Evolutionary conservation across 2,797 vertebrate genomes (phyloP), one percentile per base, ranked within the genome.

Genomic region (Microctenopoma steveboyesi): DNA sequence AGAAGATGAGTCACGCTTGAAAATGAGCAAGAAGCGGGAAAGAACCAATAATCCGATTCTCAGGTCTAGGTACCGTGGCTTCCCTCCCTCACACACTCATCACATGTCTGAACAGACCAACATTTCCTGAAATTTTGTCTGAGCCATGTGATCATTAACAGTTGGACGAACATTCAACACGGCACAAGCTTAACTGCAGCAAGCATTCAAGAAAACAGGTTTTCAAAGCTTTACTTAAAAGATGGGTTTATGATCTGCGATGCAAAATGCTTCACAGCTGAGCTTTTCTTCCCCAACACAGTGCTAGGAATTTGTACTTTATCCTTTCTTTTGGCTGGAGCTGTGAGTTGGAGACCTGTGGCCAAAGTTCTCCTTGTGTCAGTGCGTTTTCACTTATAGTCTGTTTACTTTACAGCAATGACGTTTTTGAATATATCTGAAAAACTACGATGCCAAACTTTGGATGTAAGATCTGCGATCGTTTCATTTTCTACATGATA

Each of bases 301-400:
- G 59, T 47, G 83, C 86, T 83, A 85, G 82, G 33, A 68, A 48
- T 7, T 61, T 16, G 37, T 9, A 28, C 53, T 60, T 67, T 2
- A 22, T 22, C 7, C 74, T n/a, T 2, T 73, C 80, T 48, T 78
- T 66, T 46, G 35, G 60, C 42, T 48, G 30, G 15, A 68, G 64
- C 69, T 57, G 70, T 86, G 84, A 88, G 92, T 78, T 94, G 92
- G 91, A 94, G 69, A 83, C 62, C 53, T 79, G 65, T 15, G 88
- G 55, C 60, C 92, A 93, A 94, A 94, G 93, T 92, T 92, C 93
- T 85, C 69, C 40, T 15, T 43, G 39, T 27, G 50, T 80, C 77
- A 63, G 12, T 25, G 22, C 50, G 74, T 83, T 66, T 81, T 82
- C 83, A 30, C 56, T 43, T n/a, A 5, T 18, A 1, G 35, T 57